phyloP scores from a whole-genome alignment of 2,888 invertebrate species.

The Oasisia sp. region DNA sequence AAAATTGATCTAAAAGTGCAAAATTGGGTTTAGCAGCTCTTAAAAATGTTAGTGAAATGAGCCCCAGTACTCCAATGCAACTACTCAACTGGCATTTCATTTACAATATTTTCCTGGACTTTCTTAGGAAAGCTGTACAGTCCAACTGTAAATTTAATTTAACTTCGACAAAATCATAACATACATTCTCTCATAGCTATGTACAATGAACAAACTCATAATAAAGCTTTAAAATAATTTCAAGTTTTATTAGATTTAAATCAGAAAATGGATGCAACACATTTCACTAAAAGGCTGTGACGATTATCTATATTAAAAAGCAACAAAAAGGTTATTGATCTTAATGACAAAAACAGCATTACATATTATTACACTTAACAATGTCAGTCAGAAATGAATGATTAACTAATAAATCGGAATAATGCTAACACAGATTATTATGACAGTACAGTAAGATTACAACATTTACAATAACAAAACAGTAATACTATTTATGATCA shows the following conservation, averaged over 20 bases:
- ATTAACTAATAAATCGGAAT: background rate
- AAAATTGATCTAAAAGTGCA: no score
- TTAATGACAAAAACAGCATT: background rate
- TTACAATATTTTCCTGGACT: no score
- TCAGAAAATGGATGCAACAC: background rate
- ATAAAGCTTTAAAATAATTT: background rate
- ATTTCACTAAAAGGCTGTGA: background rate
- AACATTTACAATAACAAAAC: background rate
- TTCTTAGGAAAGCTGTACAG: no score
- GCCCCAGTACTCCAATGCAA: no score
- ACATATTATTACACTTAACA: background rate
- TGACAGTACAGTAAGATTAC: background rate
- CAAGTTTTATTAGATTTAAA: background rate
- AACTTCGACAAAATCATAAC: no score
- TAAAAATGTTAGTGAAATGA: no score
- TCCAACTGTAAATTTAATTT: no score
- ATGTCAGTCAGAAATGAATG: background rate
- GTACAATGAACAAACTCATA: background rate
- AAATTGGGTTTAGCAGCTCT: no score
- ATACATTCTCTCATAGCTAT: background rate
- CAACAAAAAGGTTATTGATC: background rate
- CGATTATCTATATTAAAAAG: background rate
- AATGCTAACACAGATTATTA: background rate
- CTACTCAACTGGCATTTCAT: no score
- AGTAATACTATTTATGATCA: background rate